Base-by-base conservation (phyloP, 2,113 vertebrate genomes). In the Mormyrus lacerda region DNA sequence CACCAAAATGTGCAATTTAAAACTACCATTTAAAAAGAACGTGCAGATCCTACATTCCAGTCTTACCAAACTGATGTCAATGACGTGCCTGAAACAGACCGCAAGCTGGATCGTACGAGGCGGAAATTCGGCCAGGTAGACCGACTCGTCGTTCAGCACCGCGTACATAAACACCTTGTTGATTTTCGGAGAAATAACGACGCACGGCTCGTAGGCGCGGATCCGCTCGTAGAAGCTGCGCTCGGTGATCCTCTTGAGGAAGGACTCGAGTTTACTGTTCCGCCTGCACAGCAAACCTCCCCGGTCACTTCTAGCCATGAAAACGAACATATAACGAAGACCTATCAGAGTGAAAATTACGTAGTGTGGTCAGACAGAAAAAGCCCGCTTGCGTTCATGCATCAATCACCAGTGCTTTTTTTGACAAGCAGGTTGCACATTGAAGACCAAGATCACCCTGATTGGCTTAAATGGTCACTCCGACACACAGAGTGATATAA, bases 41-140 rank as follows among this genome's bases (percentile, higher is more conserved):
- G 35, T 42, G 51, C 24, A 17, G 8, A 65, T 61, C 13, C 11
- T 21, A 9, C 8, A 19, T 42, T 19, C 8, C 5, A 0, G 65
- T 90, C 96, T 96, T 91, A 97, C 96, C 96, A 97, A 89, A 87
- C 95, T 94, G 15, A 97, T 95, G 93, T 94, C 93, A 13, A 93
- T 83, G 89, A 97, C 91, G 90, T 94, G 92, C 91, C 90, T 89
- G 91, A 96, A 95, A 44, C 90, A 92, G 0, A 95, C 92, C 0
- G 92, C 96, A 1, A 73, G 24, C 0, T 90, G 94, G 76, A 97
- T 92, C 51, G 94, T 93, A 88, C 92, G 95, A 21, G 96, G 96
- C 1, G 93, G 93, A 91, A 94, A 94, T 91, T 97, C 95, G 0
- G 95, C 92, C 88, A 97, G 90, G 92, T 96, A 96, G 89, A 96